A percentile compares a stretch with the other conserved stretches of the same genome.
Conservation (phyloP, 2,113 vertebrate genomes). For the Promerops cafer region DNA sequence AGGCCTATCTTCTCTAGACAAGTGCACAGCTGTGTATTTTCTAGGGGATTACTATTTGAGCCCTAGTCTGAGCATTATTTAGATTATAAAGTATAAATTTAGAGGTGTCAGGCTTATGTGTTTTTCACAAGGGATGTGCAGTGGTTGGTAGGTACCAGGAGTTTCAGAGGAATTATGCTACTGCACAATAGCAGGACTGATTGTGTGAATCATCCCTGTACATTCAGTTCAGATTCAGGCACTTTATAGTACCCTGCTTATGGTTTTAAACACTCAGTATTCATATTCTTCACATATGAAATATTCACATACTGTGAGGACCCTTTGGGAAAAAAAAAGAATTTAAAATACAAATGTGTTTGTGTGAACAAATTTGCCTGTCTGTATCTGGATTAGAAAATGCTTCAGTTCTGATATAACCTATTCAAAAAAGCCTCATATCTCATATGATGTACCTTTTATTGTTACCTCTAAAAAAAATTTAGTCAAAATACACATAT, state of each 20-base stretch:
- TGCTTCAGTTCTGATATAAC: neutral
- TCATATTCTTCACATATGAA: neutral
- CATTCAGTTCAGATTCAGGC: neutral
- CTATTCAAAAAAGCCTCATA: neutral
- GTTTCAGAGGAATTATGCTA: slow-evolving; percentile 2
- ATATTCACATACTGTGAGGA: neutral
- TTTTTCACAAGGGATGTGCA: slow-evolving; percentile 11
- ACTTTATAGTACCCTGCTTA: neutral
- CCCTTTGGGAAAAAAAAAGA: neutral
- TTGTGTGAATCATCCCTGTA: neutral
- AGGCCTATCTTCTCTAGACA: neutral
- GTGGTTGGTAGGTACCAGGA: neutral
- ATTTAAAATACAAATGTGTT: neutral
- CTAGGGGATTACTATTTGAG: neutral
- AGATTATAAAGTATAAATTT: neutral
- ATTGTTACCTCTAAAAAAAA: neutral
- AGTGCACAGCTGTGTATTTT: slow-evolving; percentile 3
- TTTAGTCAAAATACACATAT: neutral
- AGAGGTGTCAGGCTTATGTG: neutral
- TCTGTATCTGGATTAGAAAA: neutral
- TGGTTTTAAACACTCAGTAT: neutral
- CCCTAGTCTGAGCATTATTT: neutral
- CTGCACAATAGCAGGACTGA: neutral
- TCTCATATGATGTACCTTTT: neutral
- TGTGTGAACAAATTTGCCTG: neutral